A percentile compares a stretch with the other conserved stretches of the same genome.
phyloP scores from a whole-genome alignment of 53 echinoderm and acorn worm species.

The Holothuria scabra region DNA sequence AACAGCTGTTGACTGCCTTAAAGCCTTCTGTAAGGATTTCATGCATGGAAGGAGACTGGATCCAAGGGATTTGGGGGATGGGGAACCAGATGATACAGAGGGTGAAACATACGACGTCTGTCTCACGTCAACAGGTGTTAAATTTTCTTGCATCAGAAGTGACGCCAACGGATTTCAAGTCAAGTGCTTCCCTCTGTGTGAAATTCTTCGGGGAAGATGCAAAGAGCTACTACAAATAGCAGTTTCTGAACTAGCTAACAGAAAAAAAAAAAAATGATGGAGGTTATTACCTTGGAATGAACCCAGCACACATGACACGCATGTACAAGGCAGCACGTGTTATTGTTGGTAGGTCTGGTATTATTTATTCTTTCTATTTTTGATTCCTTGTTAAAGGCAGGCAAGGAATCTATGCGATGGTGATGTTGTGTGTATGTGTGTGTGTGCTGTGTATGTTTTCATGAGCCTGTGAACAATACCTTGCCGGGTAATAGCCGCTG shows the following conservation, averaged over 20 bases:
- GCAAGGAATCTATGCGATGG: too few species aligned
- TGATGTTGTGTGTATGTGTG: too few species aligned
- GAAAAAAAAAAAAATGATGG: neutral
- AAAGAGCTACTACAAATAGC: neutral
- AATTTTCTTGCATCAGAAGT: neutral
- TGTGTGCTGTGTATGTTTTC: too few species aligned
- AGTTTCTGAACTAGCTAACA: neutral
- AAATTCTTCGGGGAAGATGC: slow-evolving; percentile 9
- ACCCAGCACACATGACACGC: neutral
- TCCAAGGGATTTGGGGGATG: neutral
- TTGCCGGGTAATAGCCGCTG: too few species aligned
- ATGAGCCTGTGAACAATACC: too few species aligned
- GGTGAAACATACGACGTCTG: neutral
- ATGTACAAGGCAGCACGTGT: neutral
- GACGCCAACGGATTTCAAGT: neutral
- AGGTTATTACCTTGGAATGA: neutral
- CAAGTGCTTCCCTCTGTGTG: neutral
- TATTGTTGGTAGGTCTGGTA: slow-evolving; percentile 6
- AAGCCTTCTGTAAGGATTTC: neutral
- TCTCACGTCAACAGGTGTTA: neutral
- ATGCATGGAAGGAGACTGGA: neutral
- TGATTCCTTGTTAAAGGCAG: too few species aligned
- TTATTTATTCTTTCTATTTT: too few species aligned
- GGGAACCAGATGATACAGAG: neutral
- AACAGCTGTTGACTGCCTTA: too few species aligned